Evolutionary conservation across 2,888 invertebrate genomes (phyloP), one percentile per base, ranked within the genome.

Genomic region (Macrophya alboannulata): DNA sequence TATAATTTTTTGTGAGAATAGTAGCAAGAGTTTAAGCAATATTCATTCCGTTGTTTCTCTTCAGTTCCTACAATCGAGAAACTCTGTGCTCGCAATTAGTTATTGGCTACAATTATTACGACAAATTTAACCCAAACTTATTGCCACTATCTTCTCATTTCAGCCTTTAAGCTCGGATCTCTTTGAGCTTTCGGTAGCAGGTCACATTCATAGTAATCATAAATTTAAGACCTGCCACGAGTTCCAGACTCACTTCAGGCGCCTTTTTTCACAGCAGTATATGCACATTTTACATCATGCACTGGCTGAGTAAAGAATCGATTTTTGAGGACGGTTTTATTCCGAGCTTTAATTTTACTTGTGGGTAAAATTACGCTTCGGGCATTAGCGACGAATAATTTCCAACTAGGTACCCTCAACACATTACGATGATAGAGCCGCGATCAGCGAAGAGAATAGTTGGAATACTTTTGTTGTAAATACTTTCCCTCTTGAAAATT

Each of bases 381-480:
- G 37, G 37, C 37, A 68, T 15, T 68, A 17, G 68, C 37, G 17
- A 68, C 31, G 37, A 37, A 68, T 68, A 68, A 68, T 68, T 68
- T 68, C 5, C 68, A 68, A 68, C 68, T 68, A 55, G 55, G 55
- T 55, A 68, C 68, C 37, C 15, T 25, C 10, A 31, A 68, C 31
- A 31, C 68, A 31, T 68, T 37, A 17, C 68, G 68, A 31, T 31
- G 31, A 68, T 68, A 37, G 15, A 15, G 25, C 68, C 12, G 31
- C 3, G 9, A 68, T 68, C 10, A 37, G 68, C 15, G 6, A 68
- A 31, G 15, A 31, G 68, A 1, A 68, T 68, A 15, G 37, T 68
- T 15, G 15, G 68, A 68, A 68, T 17, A 68, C 10, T 68, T 68
- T 68, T 68, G 37, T 68, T 37, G 68, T 68, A 17, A 31, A 68